Conservation (phyloP, 1,140 invertebrate species). For the Brachionus koreanus region DNA sequence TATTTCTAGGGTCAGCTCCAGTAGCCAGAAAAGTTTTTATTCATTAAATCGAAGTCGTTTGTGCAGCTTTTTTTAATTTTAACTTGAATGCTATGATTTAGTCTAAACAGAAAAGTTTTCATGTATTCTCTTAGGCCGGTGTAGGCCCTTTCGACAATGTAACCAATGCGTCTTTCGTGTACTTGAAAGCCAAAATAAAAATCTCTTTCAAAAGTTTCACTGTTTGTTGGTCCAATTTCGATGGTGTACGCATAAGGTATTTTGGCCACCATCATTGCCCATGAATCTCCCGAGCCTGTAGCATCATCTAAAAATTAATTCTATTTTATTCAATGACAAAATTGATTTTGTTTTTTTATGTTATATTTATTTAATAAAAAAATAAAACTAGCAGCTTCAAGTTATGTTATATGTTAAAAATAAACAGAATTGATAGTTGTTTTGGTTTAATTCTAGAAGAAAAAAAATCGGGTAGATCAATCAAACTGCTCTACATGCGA, state of each 20-base stretch:
- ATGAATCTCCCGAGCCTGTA: neutral
- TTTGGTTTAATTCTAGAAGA: no score
- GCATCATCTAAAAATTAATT: conserved; percentile 22
- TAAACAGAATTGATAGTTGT: no score
- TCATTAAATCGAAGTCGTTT: neutral
- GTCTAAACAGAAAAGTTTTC: conserved; percentile 6
- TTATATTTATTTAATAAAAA: no score
- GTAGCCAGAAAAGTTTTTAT: conserved; percentile 27
- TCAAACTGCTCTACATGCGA: no score
- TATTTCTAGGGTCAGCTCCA: neutral
- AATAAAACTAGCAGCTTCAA: no score
- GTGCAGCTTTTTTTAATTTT: neutral
- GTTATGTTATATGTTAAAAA: no score
- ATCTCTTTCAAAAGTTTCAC: neutral
- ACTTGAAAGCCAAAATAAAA: conserved; percentile 24
- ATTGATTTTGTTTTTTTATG: neutral
- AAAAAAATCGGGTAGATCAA: no score
- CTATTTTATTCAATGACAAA: neutral
- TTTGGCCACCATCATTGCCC: conserved; percentile 1
- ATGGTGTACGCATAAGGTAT: conserved; percentile 33
- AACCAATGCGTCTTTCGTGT: neutral
- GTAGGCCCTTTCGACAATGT: neutral
- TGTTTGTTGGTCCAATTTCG: neutral
- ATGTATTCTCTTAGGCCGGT: conserved; percentile 1
- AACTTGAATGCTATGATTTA: neutral